Conservation (phyloP, 1,140 invertebrate species). For the Scaptomyza hsui region DNA sequence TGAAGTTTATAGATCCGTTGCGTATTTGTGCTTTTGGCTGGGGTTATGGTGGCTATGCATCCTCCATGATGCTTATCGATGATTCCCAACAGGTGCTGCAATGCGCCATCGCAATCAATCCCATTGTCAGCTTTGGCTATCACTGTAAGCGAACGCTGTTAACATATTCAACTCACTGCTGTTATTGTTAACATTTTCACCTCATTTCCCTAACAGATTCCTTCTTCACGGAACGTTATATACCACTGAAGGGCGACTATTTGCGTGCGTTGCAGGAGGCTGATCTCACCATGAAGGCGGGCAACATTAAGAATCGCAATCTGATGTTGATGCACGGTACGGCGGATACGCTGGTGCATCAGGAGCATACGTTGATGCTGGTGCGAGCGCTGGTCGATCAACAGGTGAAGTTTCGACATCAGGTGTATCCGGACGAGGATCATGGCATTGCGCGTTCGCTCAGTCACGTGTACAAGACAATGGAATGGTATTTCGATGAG, state of each 20-base stretch:
- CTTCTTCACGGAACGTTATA: constrained; percentile 93
- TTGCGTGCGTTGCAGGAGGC: constrained; percentile 89
- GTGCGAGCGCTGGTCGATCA: constrained; percentile 90
- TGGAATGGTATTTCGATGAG: constrained; percentile 93
- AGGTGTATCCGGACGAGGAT: constrained; percentile 94
- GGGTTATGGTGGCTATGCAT: constrained; percentile 89
- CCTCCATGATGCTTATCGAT: constrained; percentile 89
- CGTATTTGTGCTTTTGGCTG: constrained; percentile 90
- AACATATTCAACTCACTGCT: constrained; percentile 22
- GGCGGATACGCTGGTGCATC: constrained; percentile 92
- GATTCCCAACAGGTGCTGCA: constrained; percentile 89
- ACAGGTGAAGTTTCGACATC: constrained; percentile 90
- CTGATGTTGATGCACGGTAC: constrained; percentile 91
- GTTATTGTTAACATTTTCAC: background rate
- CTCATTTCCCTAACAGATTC: constrained; percentile 89
- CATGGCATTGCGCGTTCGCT: constrained; percentile 89
- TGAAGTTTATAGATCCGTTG: constrained; percentile 90
- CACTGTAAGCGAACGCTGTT: constrained; percentile 87
- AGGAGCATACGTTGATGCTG: constrained; percentile 93
- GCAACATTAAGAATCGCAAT: constrained; percentile 86
- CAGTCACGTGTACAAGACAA: constrained; percentile 91
- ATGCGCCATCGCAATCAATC: constrained; percentile 92
- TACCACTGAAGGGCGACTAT: constrained; percentile 88
- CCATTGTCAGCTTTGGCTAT: constrained; percentile 91
- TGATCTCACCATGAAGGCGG: constrained; percentile 89